Evolutionary conservation across 2,797 vertebrate species (phyloP), one percentile per base, ranked within the genome.

Genomic region (Steatocranus sp.): DNA sequence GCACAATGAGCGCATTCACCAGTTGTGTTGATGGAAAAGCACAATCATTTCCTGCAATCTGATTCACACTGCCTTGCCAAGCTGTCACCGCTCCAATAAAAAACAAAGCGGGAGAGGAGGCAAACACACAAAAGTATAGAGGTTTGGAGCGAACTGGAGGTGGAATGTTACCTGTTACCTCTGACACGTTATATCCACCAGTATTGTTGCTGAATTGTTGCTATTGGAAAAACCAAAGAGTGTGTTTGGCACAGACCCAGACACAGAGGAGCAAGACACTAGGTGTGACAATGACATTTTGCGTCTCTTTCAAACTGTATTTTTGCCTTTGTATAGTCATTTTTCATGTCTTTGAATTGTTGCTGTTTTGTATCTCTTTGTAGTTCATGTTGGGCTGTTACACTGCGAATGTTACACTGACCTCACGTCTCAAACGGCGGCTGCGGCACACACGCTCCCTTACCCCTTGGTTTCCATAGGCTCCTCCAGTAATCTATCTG

Each of bases 31-130:
- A 85, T 63, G 85, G 87, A 85, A 87, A 88, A 89, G 83, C 66
- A 78, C 87, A 90, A 91, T 93, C 91, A 86, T 88, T 73, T 83
- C 75, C 74, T 76, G 75, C 51, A 27, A 92, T 91, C 88, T 86
- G 83, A 80, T 83, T 81, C 75, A 76, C 83, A 48, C 75, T 78
- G 81, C 75, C 2, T 74, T 63, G 86, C 68, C 81, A 68, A 83
- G 81, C 86, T 90, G 85, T 84, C 88, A 75, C 56, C 1, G 32
- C 56, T 50, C 77, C 66, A 76, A 82, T 63, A 79, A 79, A 75
- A 81, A 78, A 66, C 53, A 48, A 68, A 53, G 27, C 3, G 20
- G 49, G 48, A 79, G 79, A 80, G 32, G 68, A 74, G 23, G 68
- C n/a, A 73, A 81, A 83, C 76, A 63, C 74, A 18, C 41, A 61